phyloP scores from a whole-genome alignment of 2,797 vertebrate species.

The Gobionotothen gibberifrons region DNA sequence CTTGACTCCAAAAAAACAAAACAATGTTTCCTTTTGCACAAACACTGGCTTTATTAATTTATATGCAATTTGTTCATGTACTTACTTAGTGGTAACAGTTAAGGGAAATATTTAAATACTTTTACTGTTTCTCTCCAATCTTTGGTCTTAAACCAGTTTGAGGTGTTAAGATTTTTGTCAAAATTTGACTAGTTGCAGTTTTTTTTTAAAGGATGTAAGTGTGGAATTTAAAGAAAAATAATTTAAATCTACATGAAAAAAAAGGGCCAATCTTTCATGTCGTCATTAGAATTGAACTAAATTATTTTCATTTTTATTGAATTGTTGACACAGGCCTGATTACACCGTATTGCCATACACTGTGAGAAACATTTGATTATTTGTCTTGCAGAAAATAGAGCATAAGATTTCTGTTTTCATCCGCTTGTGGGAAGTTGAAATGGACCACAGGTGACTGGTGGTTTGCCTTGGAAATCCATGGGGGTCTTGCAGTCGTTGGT shows the following conservation, averaged over 20 bases:
- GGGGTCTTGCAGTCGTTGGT: conserved; percentile 70
- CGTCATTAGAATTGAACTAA: not conserved
- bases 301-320: conserved; percentile 32
- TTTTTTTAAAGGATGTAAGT: not conserved
- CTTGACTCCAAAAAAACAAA: not conserved
- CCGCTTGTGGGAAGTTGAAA: conserved; percentile 56
- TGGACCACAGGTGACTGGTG: conserved; percentile 67
- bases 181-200: not conserved
- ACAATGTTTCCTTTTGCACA: conserved; percentile 2
- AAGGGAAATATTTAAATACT: not conserved
- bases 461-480: conserved; percentile 66
- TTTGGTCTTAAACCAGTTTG: not conserved
- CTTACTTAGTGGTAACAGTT: no score
- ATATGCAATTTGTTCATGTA: conserved; percentile 1
- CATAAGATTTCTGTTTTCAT: conserved; percentile 58
- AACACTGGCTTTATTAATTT: not conserved
- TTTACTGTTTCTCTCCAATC: not conserved
- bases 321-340: conserved; percentile 54
- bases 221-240: not conserved
- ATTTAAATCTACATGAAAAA: not conserved
- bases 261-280: conserved; percentile 3
- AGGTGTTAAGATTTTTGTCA: not conserved
- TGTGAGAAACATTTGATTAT: conserved; percentile 60
- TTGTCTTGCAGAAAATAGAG: conserved; percentile 69
- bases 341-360: conserved; percentile 23